phyloP scores from a whole-genome alignment of 1,140 invertebrate species.

The Drosophila kohkoa region DNA sequence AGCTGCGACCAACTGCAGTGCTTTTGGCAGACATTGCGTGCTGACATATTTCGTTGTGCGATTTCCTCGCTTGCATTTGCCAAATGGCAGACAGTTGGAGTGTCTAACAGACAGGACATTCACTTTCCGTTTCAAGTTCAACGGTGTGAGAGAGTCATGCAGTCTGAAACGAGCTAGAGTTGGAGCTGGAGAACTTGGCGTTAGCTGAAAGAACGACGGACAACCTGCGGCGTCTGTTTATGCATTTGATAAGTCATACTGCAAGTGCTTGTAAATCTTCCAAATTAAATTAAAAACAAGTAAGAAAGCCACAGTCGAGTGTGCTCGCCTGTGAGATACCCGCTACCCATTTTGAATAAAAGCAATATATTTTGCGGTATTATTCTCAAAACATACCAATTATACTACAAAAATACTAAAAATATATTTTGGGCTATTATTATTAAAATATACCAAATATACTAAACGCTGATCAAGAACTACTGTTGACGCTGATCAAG shows the following conservation, averaged over 20 bases:
- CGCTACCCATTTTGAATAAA: no score
- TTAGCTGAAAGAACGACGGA: not conserved
- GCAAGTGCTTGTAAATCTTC: constrained; percentile 12
- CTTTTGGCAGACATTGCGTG: constrained; percentile 76
- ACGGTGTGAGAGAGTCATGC: constrained; percentile 40
- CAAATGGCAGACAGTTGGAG: constrained; percentile 68
- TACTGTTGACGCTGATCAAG: no score
- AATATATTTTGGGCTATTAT: no score
- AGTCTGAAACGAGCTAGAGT: not conserved
- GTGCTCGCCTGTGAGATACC: no score
- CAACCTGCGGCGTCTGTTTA: constrained; percentile 3
- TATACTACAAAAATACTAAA: no score
- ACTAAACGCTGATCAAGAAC: no score
- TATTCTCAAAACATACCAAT: no score
- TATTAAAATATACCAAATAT: no score
- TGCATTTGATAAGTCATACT: constrained; percentile 19
- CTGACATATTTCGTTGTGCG: constrained; percentile 70
- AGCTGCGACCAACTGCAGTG: constrained; percentile 42
- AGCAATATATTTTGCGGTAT: no score
- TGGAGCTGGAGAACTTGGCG: not conserved
- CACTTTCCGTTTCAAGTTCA: constrained; percentile 83
- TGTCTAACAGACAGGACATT: constrained; percentile 80
- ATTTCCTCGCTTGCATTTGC: constrained; percentile 60
- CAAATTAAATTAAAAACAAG: constrained; percentile 5
- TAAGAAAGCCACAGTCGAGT: no score